Evolutionary conservation across 2,797 vertebrate genomes (phyloP).

Genomic region (Sebastes diploproa): DNA sequence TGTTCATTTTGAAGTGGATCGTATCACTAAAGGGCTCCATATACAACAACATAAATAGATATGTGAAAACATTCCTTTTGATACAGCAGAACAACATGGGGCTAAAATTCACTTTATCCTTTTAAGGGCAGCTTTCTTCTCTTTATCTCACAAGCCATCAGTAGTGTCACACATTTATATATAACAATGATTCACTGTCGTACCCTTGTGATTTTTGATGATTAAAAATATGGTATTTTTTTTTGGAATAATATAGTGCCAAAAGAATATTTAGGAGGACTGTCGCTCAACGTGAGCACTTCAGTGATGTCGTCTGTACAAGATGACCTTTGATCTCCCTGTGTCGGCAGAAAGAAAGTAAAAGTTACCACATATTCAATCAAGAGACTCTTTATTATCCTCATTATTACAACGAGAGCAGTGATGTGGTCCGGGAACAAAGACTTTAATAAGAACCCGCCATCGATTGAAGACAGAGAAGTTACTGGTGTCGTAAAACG

Average conservation of each 20-base stretch:
- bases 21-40: neutral
- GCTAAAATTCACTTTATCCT: neutral
- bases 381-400: neutral
- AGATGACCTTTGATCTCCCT: neutral
- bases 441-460: neutral
- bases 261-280: neutral
- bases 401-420: neutral
- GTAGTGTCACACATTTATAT: neutral
- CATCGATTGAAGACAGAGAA: neutral
- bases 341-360: neutral
- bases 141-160: neutral
- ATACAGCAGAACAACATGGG: neutral
- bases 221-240: neutral
- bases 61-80: constrained; percentile 16
- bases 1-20: neutral
- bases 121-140: neutral
- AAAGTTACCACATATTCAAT: neutral
- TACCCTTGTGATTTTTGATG: neutral
- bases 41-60: neutral
- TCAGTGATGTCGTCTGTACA: neutral
- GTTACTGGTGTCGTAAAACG: neutral
- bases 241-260: neutral
- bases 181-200: neutral
- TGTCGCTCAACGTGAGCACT: neutral
- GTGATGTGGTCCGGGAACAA: neutral